Evolutionary conservation across 2,797 vertebrate genomes (phyloP), one percentile per base, ranked within the genome.

Genomic region (Microchirus variegatus): DNA sequence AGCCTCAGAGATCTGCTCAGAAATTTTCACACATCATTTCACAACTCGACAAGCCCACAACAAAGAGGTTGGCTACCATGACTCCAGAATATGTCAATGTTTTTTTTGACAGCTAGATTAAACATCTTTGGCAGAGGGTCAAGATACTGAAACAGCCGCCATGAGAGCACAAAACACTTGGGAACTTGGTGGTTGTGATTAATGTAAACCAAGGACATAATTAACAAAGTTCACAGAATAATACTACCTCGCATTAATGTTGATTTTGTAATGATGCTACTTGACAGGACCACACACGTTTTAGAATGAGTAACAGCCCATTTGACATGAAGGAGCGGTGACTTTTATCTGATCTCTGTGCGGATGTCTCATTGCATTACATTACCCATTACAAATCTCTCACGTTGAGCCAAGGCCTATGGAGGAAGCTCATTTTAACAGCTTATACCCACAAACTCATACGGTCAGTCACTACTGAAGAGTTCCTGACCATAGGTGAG

Each of bases 91-190:
- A 64, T 58, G 38, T 16, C 8, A 9, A 9, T 22, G 36, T 62
- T 45, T 63, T 31, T 31, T 40, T 76, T 22, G 54, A 61, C 42
- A 74, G 50, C 16, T 4, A 19, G 9, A 38, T 60, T 18, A 40
- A 47, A 65, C 11, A 48, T 48, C 12, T 2, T 15, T 65, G 52
- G 61, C 57, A 55, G 9, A 50, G 10, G 40, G 22, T 59, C 64
- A 61, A 56, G 15, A 43, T 4, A 11, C n/a, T 56, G 14, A 66
- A 60, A 60, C 42, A 42, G 54, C 7, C 6, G 59, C 18, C 45
- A 65, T 62, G 58, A 53, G 46, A 71, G 6, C n/a, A n/a, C n/a
- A n/a, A n/a, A 44, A 22, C n/a, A 41, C 38, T 48, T 43, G 63
- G 57, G 62, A 71, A 81, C 55, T 48, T 59, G 16, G 2, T 0